Percentiles rank a stretch among this genome's conserved stretches.
These are phyloP conservation scores for Chrysaora quinquecirrha DNA, from an alignment of 30 jellyfish, hydroid and myxozoan genomes.

Conservation along the genomic window DNA sequence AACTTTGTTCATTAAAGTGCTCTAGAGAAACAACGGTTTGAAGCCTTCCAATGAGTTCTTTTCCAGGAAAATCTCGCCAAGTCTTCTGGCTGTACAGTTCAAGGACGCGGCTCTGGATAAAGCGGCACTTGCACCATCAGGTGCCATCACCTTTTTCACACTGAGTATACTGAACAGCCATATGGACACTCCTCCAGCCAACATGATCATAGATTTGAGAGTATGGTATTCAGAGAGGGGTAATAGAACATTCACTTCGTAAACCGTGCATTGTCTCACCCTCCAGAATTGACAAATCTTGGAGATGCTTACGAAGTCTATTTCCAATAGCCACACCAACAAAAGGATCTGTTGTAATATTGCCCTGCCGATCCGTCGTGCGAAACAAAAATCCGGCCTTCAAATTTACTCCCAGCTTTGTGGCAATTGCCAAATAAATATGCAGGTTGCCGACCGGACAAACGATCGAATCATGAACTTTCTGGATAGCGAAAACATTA, in stretches of 20 bases:
- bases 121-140: background rate
- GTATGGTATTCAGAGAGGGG: background rate
- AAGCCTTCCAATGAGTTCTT: background rate
- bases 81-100: background rate
- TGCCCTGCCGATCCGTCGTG: background rate
- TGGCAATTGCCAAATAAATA: background rate
- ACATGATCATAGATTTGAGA: background rate
- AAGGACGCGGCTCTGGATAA: background rate
- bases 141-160: background rate
- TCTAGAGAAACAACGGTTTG: background rate
- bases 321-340: background rate
- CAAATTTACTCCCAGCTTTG: background rate
- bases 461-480: background rate
- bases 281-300: background rate
- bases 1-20: background rate
- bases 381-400: background rate
- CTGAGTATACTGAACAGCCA: background rate
- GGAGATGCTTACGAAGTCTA: background rate
- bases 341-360: background rate
- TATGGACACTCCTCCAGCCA: slow-evolving; percentile 3
- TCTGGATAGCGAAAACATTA: background rate
- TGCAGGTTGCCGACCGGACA: background rate
- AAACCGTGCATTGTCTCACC: background rate
- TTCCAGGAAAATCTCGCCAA: background rate
- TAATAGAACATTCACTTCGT: background rate